Percentiles rank a stretch among this genome's conserved stretches.
Conservation (phyloP, 2,888 invertebrate species). For the Cosmopolites sordidus region DNA sequence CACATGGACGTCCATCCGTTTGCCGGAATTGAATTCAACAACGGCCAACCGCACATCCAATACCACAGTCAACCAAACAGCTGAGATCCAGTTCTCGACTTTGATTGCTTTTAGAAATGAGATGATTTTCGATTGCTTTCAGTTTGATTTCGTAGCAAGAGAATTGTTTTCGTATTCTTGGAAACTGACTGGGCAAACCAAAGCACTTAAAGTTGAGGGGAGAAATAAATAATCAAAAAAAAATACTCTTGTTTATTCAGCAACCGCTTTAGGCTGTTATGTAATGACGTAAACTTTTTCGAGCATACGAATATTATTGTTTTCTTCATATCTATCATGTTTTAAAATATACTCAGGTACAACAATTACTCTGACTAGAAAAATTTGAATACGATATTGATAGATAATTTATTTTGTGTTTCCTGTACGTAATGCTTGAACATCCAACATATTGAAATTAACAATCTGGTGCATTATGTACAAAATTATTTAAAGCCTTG, state of each 20-base stretch:
- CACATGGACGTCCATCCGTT: slow-evolving; percentile 29
- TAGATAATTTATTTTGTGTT: background rate
- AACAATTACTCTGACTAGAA: background rate
- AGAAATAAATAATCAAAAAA: background rate
- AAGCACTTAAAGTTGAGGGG: too few species aligned
- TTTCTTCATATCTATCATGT: too few species aligned
- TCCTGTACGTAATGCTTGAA: background rate
- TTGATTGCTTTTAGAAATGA: slow-evolving; percentile 37
- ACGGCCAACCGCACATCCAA: slow-evolving; percentile 39
- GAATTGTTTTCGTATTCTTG: background rate
- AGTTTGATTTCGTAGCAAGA: background rate
- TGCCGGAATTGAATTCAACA: slow-evolving; percentile 43
- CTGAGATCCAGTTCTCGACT: slow-evolving; percentile 43
- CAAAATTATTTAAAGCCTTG: slow-evolving; percentile 20
- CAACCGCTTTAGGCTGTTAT: slow-evolving; percentile 15
- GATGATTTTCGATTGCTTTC: background rate
- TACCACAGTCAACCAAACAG: slow-evolving; percentile 46
- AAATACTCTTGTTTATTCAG: too few species aligned
- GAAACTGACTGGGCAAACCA: too few species aligned
- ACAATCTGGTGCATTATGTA: background rate
- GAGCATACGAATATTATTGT: too few species aligned
- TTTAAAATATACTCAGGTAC: background rate
- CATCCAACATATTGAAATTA: background rate
- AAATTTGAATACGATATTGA: background rate
- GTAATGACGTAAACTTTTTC: slow-evolving; percentile 9